phyloP scores from a whole-genome alignment of 2,888 invertebrate species.

The Xestia xanthographa region DNA sequence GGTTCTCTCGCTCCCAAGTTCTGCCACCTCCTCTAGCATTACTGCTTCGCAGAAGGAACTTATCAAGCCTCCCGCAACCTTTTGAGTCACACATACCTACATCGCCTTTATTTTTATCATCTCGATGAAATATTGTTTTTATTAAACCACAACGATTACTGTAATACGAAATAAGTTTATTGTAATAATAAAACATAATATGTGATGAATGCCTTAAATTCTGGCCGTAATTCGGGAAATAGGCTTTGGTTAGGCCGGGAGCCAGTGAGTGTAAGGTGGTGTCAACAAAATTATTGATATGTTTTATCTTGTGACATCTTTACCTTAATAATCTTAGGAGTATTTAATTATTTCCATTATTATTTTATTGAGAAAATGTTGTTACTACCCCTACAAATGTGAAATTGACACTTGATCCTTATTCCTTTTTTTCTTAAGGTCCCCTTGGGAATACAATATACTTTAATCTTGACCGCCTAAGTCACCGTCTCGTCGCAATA shows the following conservation, averaged over 20 bases:
- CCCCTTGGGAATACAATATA: background rate
- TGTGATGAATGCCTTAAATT: constrained; percentile 30
- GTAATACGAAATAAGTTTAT: constrained; percentile 6
- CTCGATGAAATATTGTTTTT: background rate
- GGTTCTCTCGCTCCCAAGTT: too few relatives aligned
- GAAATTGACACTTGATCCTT: background rate
- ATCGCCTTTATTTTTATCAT: background rate
- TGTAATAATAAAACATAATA: constrained; percentile 31
- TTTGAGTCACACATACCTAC: background rate
- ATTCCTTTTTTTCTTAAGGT: background rate
- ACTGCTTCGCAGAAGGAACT: too few relatives aligned
- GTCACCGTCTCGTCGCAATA: background rate
- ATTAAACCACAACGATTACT: background rate
- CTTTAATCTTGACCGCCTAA: background rate
- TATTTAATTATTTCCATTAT: background rate
- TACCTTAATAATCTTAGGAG: background rate
- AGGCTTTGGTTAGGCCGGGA: constrained; percentile 21
- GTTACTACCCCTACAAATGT: background rate
- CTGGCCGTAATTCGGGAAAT: constrained; percentile 2
- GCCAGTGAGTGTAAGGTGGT: background rate
- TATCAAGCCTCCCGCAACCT: too few relatives aligned
- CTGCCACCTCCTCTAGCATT: too few relatives aligned
- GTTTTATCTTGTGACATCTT: background rate
- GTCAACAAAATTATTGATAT: background rate
- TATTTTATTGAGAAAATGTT: background rate